Base-by-base conservation (phyloP, 2,888 invertebrate genomes). In the Brachyopa scutellaris region DNA sequence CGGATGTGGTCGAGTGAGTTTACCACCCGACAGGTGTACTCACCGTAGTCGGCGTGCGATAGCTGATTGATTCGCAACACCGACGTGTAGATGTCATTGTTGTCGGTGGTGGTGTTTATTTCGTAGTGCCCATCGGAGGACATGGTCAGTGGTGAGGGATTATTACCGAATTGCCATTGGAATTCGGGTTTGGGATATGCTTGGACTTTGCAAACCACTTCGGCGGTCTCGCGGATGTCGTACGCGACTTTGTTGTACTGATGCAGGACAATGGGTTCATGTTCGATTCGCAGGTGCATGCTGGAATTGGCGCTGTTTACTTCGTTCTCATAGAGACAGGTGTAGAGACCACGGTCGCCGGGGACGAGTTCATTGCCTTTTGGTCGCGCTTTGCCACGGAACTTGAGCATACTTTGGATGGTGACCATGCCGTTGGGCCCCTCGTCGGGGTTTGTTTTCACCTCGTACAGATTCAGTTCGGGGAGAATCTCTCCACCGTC, bases 111-210 rank as follows among this genome's bases (percentile, higher is more conserved):
- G 1, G 96, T 95, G 85, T 94, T 95, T 45, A 97, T 95, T 87
- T 96, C 95, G 89, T 97, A 97, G 87, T 96, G 96, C 0, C 95
- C 96, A 87, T 96, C 96, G 1, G 95, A 95, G 0, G 95, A 95
- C 89, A 95, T 94, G 84, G 95, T 94, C 40, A 96, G 89, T 0
- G 95, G 94, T 0, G 95, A 93, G 0, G 93, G 92, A 88, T 95
- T 95, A 4, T 94, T 93, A 31, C 95, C 95, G 87, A 94, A 96
- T 87, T 94, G 95, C 97, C 97, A 98, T 87, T 97, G 96, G 90
- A 97, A 97, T 88, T 96, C 96, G 0, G 97, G 97, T 87, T 96
- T 95, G 0, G 97, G 97, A 90, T 96, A 97, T 0, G 97, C 97
- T 88, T 97, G 96, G 9, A 97, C 97, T 87, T 95, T 94, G 90